These are phyloP conservation scores for Mycteria americana DNA, from an alignment of 2,797 vertebrate genomes.

Conservation along the genomic window DNA sequence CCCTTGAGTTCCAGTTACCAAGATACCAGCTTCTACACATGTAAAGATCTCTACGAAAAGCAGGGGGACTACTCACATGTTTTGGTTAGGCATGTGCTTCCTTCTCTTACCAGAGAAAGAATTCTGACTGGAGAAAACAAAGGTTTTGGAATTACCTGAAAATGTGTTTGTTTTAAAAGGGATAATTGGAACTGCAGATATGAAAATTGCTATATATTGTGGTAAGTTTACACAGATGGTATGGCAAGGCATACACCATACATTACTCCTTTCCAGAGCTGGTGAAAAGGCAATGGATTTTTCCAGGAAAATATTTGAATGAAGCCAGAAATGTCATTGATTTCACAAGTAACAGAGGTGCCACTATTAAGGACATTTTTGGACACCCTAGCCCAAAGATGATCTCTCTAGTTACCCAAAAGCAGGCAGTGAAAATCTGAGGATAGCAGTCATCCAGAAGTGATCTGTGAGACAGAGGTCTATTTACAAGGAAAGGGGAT, in stretches of 20 bases:
- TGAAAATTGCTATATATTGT: conserved; percentile 2
- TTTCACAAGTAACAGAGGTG: background rate
- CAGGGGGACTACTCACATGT: background rate
- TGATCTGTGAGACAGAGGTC: background rate
- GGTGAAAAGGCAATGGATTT: background rate
- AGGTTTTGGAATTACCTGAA: background rate
- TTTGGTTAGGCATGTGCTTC: background rate
- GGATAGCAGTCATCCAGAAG: background rate
- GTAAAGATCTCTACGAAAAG: background rate
- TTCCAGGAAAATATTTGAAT: background rate
- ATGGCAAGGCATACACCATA: background rate
- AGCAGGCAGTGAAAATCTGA: background rate
- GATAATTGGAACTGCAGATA: background rate
- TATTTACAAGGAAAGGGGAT: background rate
- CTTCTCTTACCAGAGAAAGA: background rate
- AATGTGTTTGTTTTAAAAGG: background rate
- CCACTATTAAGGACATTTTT: background rate
- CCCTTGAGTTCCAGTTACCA: conserved; percentile 26
- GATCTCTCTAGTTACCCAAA: background rate
- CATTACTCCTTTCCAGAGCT: background rate
- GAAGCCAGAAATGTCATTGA: background rate
- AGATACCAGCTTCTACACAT: background rate
- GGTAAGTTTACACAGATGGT: background rate
- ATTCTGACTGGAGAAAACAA: background rate
- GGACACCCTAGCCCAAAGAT: background rate